A percentile compares a stretch with the other conserved stretches of the same genome.
phyloP scores from a whole-genome alignment of 2,888 invertebrate species.

The Eilema griseolum region DNA sequence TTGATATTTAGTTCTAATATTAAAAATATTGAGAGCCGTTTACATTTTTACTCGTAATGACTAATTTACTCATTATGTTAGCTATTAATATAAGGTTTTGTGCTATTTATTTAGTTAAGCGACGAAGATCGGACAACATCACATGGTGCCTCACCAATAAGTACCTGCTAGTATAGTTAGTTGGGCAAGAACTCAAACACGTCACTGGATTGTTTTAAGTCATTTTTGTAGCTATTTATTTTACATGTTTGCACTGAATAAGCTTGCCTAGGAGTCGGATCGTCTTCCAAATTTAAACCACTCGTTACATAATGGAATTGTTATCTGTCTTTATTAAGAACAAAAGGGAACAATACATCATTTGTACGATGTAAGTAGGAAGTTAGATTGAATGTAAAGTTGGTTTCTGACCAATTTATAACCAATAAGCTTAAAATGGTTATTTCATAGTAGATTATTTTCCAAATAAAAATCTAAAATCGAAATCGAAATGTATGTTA shows the following conservation, averaged over 20 bases:
- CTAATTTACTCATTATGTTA: constrained; percentile 19
- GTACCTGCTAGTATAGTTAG: constrained; percentile 76
- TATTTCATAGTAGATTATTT: too few relatives aligned
- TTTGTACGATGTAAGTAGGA: neutral
- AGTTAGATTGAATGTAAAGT: too few relatives aligned
- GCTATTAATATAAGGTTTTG: constrained; percentile 17
- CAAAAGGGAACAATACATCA: neutral
- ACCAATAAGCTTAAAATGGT: too few relatives aligned
- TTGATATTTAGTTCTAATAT: constrained; percentile 6
- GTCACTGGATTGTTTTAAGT: constrained; percentile 34
- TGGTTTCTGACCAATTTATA: too few relatives aligned
- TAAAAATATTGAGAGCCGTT: constrained; percentile 14
- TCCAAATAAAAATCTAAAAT: too few relatives aligned
- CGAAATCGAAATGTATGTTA: too few relatives aligned
- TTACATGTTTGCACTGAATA: constrained; percentile 30
- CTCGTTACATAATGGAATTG: neutral
- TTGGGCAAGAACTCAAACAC: constrained; percentile 27
- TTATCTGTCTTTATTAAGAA: neutral
- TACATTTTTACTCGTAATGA: neutral
- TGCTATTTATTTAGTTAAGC: constrained; percentile 53
- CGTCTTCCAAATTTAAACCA: neutral
- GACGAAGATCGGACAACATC: constrained; percentile 55
- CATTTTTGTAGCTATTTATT: constrained; percentile 41
- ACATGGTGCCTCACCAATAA: constrained; percentile 76
- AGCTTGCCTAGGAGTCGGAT: constrained; percentile 35